Evolutionary conservation across 1,140 invertebrate genomes (phyloP).

Genomic region (Tetragnatha versicolor): DNA sequence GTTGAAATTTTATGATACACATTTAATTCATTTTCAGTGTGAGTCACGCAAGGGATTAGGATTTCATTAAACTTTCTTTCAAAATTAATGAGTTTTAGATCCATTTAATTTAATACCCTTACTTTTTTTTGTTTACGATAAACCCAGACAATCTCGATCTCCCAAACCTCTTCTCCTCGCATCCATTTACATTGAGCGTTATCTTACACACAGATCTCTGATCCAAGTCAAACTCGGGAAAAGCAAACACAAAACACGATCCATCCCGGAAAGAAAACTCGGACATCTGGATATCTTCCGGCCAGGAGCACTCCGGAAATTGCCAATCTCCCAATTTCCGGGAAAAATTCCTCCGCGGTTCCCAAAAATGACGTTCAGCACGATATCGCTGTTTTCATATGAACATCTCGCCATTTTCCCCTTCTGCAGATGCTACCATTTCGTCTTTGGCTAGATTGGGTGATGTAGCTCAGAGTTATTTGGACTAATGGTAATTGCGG

Average conservation of each 20-base stretch:
- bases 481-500: slow-evolving; percentile 3
- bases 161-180: too few relatives aligned
- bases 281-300: slow-evolving; percentile 45
- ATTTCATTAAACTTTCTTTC: too few relatives aligned
- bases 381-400: neutral
- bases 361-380: slow-evolving; percentile 31
- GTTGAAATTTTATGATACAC: too few relatives aligned
- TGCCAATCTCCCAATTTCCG: slow-evolving; percentile 48
- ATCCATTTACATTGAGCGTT: too few relatives aligned
- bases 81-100: too few relatives aligned
- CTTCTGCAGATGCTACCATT: neutral
- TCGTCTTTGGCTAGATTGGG: neutral
- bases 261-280: slow-evolving; percentile 31
- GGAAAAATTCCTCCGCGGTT: slow-evolving; percentile 43
- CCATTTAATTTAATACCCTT: too few relatives aligned
- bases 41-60: too few relatives aligned
- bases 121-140: too few relatives aligned
- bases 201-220: too few relatives aligned
- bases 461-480: slow-evolving; percentile 1
- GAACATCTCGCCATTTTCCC: neutral
- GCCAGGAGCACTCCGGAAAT: slow-evolving; percentile 43
- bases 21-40: too few relatives aligned
- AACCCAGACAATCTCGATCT: too few relatives aligned
- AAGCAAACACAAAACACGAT: slow-evolving; percentile 24
- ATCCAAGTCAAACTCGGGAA: neutral